phyloP scores from a whole-genome alignment of 2,888 invertebrate species.

The Melanargia galathea region DNA sequence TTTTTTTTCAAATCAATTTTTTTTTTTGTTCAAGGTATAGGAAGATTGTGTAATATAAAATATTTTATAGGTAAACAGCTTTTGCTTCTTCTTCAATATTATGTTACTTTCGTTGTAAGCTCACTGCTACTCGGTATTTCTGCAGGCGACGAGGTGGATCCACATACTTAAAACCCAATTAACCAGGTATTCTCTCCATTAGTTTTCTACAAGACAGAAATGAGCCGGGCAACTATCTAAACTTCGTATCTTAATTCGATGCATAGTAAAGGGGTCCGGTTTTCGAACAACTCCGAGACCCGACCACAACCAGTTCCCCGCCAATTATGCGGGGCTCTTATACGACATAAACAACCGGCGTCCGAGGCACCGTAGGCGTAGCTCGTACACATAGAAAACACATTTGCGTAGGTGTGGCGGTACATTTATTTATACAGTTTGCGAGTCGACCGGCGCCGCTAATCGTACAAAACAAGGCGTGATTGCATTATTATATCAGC shows the following conservation, averaged over 20 bases:
- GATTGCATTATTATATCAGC: conserved; percentile 35
- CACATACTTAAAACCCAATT: conserved; percentile 8
- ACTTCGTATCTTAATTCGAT: conserved; percentile 58
- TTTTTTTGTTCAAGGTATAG: too few relatives aligned
- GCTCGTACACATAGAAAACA: conserved; percentile 40
- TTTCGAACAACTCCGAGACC: conserved; percentile 47
- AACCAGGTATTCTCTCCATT: conserved; percentile 24
- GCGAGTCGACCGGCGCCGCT: conserved; percentile 32
- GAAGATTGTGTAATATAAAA: too few relatives aligned
- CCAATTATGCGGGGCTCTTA: conserved; percentile 55
- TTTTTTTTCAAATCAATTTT: too few relatives aligned
- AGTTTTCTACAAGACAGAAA: conserved; percentile 25
- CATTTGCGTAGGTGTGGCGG: conserved; percentile 38
- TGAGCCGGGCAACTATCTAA: conserved; percentile 38
- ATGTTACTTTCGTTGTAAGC: too few relatives aligned
- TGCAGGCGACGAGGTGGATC: neutral
- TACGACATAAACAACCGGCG: conserved; percentile 55
- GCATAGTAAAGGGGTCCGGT: conserved; percentile 56
- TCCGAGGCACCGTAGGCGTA: conserved; percentile 46
- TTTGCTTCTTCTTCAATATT: too few relatives aligned
- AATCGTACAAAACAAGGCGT: conserved; percentile 39
- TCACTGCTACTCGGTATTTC: neutral
- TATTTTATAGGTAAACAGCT: too few relatives aligned
- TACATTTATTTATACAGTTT: conserved; percentile 39
- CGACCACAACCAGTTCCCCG: conserved; percentile 49